Evolutionary conservation across 2,888 invertebrate species (phyloP).

Genomic region (Pharmacophagus antenor): DNA sequence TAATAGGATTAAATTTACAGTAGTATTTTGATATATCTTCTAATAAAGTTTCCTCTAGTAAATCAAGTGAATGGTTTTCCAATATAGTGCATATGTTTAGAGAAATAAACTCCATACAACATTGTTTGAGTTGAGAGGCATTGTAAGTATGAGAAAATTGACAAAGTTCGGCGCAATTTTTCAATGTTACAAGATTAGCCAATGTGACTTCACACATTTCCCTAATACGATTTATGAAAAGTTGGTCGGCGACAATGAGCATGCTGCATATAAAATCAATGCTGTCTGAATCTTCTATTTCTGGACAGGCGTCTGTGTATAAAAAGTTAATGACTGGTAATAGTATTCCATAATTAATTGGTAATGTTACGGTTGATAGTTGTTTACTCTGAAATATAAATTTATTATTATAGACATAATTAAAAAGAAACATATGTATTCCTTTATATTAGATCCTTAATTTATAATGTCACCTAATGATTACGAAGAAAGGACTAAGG

Average conservation of each 20-base stretch:
- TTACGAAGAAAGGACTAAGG: too few relatives aligned
- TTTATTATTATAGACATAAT: neutral
- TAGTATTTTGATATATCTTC: constrained; percentile 85
- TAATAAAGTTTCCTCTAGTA: constrained; percentile 82
- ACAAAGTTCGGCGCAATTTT: constrained; percentile 88
- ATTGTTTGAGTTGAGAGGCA: constrained; percentile 85
- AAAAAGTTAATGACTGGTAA: constrained; percentile 87
- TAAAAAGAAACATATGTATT: too few relatives aligned
- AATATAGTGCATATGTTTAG: constrained; percentile 87
- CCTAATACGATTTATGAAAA: constrained; percentile 86
- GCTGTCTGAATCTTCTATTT: constrained; percentile 81
- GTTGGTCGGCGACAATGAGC: constrained; percentile 89
- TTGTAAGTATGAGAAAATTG: constrained; percentile 89
- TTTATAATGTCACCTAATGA: too few relatives aligned
- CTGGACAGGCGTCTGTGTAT: constrained; percentile 85
- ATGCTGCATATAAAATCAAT: constrained; percentile 87
- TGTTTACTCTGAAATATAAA: constrained; percentile 73
- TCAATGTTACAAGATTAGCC: constrained; percentile 84
- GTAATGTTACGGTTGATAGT: constrained; percentile 77
- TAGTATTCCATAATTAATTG: constrained; percentile 82
- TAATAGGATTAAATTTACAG: constrained; percentile 79
- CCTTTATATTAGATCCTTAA: too few relatives aligned
- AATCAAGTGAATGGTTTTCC: constrained; percentile 84
- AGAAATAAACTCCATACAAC: constrained; percentile 89
- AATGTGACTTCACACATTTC: constrained; percentile 86